A percentile compares a stretch with the other conserved stretches of the same genome.
Conservation (phyloP, 2,113 vertebrate species). For the Hiodon tergisus region DNA sequence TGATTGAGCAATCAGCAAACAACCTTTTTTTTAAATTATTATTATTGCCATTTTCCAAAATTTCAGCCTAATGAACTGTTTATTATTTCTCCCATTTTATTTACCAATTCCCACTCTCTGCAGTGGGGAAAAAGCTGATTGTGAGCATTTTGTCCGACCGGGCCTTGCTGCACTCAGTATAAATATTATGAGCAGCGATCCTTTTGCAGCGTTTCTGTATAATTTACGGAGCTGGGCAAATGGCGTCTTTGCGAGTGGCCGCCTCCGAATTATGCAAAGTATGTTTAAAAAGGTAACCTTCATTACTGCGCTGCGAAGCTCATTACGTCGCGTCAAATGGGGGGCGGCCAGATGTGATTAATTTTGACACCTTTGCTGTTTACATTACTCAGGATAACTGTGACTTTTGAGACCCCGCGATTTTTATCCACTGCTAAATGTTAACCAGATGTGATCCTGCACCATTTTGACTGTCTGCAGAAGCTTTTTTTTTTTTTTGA, state of each 20-base stretch:
- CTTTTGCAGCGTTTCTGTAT: slow-evolving; percentile 44
- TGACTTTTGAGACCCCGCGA: slow-evolving; percentile 38
- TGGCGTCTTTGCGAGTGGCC: slow-evolving; percentile 27
- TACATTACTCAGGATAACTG: slow-evolving; percentile 45
- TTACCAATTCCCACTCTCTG: slow-evolving; percentile 42
- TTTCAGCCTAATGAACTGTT: slow-evolving; percentile 49
- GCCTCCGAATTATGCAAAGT: slow-evolving; percentile 42
- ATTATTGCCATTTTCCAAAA: slow-evolving; percentile 40
- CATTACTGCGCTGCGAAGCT: slow-evolving; percentile 19
- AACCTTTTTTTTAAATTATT: slow-evolving; percentile 31
- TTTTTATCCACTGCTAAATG: slow-evolving; percentile 38
- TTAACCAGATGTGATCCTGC: slow-evolving; percentile 46
- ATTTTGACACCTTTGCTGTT: slow-evolving; percentile 49
- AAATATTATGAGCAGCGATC: slow-evolving; percentile 45
- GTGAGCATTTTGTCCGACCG: slow-evolving; percentile 18
- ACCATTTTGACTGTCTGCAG: slow-evolving; percentile 32
- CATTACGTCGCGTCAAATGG: not conserved
- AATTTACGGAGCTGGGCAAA: slow-evolving; percentile 34
- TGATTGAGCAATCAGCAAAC: slow-evolving; percentile 42
- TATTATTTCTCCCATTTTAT: slow-evolving; percentile 49
- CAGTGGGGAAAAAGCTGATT: slow-evolving; percentile 21
- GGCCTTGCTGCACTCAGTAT: slow-evolving; percentile 29
- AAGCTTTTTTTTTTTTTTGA: slow-evolving; percentile 15
- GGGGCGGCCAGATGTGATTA: slow-evolving; percentile 41
- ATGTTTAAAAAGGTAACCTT: slow-evolving; percentile 50